A percentile compares a stretch with the other conserved stretches of the same genome.
These are phyloP conservation scores for Sterna hirundo DNA, from an alignment of 2,113 vertebrate genomes.

Conservation along the genomic window DNA sequence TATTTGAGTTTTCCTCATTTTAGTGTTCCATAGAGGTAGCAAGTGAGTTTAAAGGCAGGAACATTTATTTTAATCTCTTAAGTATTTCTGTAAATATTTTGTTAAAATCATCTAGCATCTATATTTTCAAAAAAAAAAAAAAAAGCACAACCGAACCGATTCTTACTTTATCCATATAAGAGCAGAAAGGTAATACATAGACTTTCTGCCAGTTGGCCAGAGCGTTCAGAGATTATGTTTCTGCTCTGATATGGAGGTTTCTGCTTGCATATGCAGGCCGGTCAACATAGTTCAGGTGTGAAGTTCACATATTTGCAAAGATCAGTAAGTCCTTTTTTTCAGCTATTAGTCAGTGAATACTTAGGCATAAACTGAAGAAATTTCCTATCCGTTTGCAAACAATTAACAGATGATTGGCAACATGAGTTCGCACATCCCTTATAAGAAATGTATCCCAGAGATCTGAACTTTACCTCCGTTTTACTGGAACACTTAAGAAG, in stretches of 20 bases:
- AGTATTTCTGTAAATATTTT: not conserved
- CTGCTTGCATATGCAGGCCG: not conserved
- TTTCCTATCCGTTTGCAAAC: not conserved
- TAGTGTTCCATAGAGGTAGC: not conserved
- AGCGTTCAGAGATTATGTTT: not conserved
- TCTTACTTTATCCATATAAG: not conserved
- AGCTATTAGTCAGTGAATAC: not conserved
- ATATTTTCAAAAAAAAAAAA: not conserved
- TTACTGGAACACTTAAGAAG: not conserved
- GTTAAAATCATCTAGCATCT: not conserved
- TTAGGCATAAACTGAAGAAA: not conserved
- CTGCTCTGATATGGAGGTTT: not conserved
- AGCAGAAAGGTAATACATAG: not conserved
- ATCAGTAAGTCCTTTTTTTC: not conserved
- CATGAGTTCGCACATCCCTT: not conserved
- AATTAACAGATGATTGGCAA: not conserved
- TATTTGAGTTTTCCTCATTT: not conserved
- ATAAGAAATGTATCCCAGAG: not conserved
- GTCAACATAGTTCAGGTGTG: not conserved
- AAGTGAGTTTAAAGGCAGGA: not conserved
- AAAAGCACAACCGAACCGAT: not conserved
- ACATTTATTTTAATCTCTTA: not conserved
- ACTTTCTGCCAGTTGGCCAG: not conserved
- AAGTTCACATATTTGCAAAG: not conserved
- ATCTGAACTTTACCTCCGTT: not conserved